Evolutionary conservation across 2,888 invertebrate genomes (phyloP), one percentile per base, ranked within the genome.

Genomic region (Allacma fusca): DNA sequence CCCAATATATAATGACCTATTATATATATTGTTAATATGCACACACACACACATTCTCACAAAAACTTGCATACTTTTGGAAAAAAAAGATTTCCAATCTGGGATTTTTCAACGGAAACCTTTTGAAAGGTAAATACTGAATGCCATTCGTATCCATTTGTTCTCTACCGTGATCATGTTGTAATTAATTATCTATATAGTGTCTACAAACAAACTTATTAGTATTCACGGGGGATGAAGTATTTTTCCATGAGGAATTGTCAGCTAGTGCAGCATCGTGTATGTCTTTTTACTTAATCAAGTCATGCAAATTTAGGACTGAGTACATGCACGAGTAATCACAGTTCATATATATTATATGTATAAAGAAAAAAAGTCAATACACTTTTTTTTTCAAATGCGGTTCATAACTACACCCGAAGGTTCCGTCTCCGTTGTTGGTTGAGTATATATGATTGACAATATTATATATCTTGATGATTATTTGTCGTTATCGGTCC

Each of bases 281-380:
- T 50, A 16, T 19, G 50, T 50, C 50, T 50, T 50, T 50, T 50
- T 50, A 50, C 34, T 50, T 50, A 50, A 50, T 50, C n/a, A 50
- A 50, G 50, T 50, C 50, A 50, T n/a, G 50, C 50, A 50, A 50
- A 50, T 50, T 50, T 50, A 50, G 50, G 50, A 50, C 50, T 50
- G 50, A 50, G n/a, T 50, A 50, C n/a, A 50, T 50, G 50, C 50
- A 50, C 50, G 50, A 12, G n/a, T 40, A 40, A n/a, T n/a, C n/a
- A n/a, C n/a, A n/a, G n/a, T n/a, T n/a, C n/a, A n/a, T n/a, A n/a
- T n/a, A n/a, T n/a, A n/a, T n/a, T n/a, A n/a, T n/a, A n/a, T n/a
- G n/a, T n/a, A n/a, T n/a, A n/a, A n/a, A n/a, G n/a, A n/a, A n/a
- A n/a, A n/a, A n/a, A n/a, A n/a, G n/a, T n/a, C n/a, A n/a, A n/a